These are phyloP conservation scores for Glyphotaelius pellucidus DNA, from an alignment of 2,888 invertebrate genomes.

Conservation along the genomic window DNA sequence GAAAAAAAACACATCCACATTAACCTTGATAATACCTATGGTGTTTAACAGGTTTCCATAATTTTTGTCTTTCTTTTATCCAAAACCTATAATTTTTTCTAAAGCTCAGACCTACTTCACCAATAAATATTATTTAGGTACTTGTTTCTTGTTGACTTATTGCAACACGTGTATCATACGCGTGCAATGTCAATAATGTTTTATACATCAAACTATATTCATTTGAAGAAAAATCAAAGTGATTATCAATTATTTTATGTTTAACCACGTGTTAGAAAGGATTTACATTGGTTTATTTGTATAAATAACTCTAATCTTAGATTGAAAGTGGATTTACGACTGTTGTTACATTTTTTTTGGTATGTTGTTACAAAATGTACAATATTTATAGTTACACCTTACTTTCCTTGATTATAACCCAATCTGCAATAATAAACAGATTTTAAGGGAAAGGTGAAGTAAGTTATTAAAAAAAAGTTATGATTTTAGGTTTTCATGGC, in stretches of 20 bases:
- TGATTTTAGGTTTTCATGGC: too few species aligned
- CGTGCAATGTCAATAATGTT: background rate
- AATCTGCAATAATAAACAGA: background rate
- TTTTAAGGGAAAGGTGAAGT: background rate
- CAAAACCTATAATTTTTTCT: background rate
- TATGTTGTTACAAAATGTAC: background rate
- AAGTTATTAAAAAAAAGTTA: background rate
- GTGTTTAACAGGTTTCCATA: background rate
- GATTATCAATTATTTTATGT: background rate
- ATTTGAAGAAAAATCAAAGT: background rate
- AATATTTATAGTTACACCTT: background rate
- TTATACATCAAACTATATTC: background rate
- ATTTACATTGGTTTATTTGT: background rate
- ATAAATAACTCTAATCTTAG: background rate
- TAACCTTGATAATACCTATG: background rate
- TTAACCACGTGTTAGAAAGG: background rate
- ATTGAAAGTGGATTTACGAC: background rate
- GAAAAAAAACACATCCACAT: conserved; percentile 52
- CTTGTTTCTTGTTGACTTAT: background rate
- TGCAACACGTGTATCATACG: background rate
- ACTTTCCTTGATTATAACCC: background rate
- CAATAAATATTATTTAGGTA: background rate
- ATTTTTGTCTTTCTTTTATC: background rate
- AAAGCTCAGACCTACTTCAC: background rate
- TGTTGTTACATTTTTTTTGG: background rate